A percentile compares a stretch with the other conserved stretches of the same genome.
phyloP scores from a whole-genome alignment of 2,888 invertebrate genomes.

The Galeruca laticollis region DNA sequence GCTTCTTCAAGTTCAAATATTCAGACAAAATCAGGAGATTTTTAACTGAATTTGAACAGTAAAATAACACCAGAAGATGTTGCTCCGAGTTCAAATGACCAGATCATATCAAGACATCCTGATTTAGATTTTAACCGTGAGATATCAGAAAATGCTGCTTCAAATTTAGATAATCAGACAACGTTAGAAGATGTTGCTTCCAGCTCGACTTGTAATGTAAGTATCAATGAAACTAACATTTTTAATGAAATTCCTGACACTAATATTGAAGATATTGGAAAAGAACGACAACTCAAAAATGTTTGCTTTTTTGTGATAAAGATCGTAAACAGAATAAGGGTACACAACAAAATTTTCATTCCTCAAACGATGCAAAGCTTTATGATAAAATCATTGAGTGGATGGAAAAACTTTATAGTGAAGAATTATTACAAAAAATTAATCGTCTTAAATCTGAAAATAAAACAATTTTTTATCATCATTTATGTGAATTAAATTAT shows the following conservation, averaged over 20 bases:
- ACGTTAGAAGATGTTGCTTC: conserved; percentile 16
- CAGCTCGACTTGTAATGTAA: not conserved
- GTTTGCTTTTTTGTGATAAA: conserved; percentile 35
- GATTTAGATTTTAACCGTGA: not conserved
- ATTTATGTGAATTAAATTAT: conserved; percentile 22
- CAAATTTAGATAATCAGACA: conserved; percentile 14
- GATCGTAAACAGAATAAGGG: conserved; percentile 28
- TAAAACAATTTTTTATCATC: conserved; percentile 17
- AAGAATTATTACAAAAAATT: conserved; percentile 28
- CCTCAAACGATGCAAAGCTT: conserved; percentile 35
- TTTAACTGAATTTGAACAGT: too few relatives aligned
- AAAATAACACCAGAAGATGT: too few relatives aligned
- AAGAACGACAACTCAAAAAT: conserved; percentile 26
- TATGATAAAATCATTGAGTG: conserved; percentile 38
- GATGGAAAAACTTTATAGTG: conserved; percentile 34
- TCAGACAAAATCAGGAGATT: too few relatives aligned
- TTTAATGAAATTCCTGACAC: conserved; percentile 7
- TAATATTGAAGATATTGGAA: conserved; percentile 15
- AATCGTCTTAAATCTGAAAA: conserved; percentile 18
- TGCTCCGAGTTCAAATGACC: too few relatives aligned
- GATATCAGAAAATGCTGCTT: conserved; percentile 18
- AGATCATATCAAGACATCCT: conserved; percentile 10
- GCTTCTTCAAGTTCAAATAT: conserved; percentile 9
- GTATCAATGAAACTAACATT: conserved; percentile 5
- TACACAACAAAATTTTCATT: conserved; percentile 38